Percentiles rank a stretch among this genome's conserved stretches.
These are phyloP conservation scores for Aphaenogaster rudis DNA, from an alignment of 1,140 invertebrate genomes.

Conservation along the genomic window DNA sequence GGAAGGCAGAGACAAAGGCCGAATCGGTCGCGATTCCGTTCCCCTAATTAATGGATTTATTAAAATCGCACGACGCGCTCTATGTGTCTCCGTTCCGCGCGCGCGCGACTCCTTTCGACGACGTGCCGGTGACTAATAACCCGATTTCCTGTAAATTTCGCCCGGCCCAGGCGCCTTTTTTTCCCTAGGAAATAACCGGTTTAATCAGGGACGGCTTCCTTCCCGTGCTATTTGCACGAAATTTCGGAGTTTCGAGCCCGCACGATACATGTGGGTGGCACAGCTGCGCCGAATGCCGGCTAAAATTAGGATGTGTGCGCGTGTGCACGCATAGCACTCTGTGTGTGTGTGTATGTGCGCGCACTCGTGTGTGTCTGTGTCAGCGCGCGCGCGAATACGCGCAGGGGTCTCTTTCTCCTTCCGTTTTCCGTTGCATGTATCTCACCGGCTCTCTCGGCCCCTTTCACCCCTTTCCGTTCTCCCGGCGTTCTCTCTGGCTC, in stretches of 20 bases:
- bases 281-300: slow-evolving; percentile 82
- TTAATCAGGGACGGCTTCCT: slow-evolving; percentile 79
- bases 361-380: background rate
- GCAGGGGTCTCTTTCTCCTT: slow-evolving; percentile 51
- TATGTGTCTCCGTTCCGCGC: slow-evolving; percentile 23
- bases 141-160: slow-evolving; percentile 78
- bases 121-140: slow-evolving; percentile 73
- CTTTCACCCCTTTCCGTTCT: slow-evolving; percentile 49
- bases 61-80: slow-evolving; percentile 46
- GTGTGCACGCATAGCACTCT: slow-evolving; percentile 8
- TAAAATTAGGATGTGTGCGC: slow-evolving; percentile 80
- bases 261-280: slow-evolving; percentile 79
- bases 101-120: slow-evolving; percentile 57
- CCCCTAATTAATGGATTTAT: slow-evolving; percentile 65
- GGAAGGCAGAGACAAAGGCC: slow-evolving; percentile 31
- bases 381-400: slow-evolving; percentile 33
- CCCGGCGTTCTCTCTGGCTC: slow-evolving; percentile 7
- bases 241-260: slow-evolving; percentile 78
- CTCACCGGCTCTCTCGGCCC: slow-evolving; percentile 55
- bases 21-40: slow-evolving; percentile 46
- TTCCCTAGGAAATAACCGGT: slow-evolving; percentile 77
- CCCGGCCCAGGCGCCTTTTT: slow-evolving; percentile 63
- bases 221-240: slow-evolving; percentile 78
- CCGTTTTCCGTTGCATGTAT: slow-evolving; percentile 52
- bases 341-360: slow-evolving; percentile 24